phyloP scores from a whole-genome alignment of 2,888 invertebrate genomes.

The Drymonia ruficornis region DNA sequence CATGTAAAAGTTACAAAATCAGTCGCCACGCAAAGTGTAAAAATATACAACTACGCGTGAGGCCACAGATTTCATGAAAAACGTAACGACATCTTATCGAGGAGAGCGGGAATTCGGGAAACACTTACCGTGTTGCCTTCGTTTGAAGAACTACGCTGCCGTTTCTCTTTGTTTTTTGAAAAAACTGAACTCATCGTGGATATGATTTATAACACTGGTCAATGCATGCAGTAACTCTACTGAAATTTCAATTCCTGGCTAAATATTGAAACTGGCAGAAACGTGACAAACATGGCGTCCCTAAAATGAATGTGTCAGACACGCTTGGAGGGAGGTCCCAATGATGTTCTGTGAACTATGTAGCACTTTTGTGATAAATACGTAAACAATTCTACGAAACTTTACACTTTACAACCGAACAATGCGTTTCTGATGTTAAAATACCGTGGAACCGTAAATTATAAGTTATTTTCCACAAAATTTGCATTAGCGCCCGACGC shows the following conservation, averaged over 20 bases:
- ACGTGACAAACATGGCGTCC: conserved; percentile 83
- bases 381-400: neutral
- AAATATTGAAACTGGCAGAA: conserved; percentile 70
- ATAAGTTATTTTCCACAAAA: conserved; percentile 15
- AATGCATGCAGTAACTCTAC: conserved; percentile 22
- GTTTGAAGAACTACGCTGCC: conserved; percentile 51
- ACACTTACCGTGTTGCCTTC: conserved; percentile 68
- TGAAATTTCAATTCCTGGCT: conserved; percentile 47
- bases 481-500: conserved; percentile 19
- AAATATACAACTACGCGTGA: conserved; percentile 63
- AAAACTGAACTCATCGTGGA: conserved; percentile 61
- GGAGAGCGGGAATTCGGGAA: conserved; percentile 65
- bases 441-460: conserved; percentile 14
- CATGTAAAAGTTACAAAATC: conserved; percentile 21
- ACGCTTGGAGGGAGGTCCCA: conserved; percentile 42
- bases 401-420: conserved; percentile 6
- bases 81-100: conserved; percentile 46
- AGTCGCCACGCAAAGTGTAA: conserved; percentile 35
- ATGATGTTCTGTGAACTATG: conserved; percentile 5
- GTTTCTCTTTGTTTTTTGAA: conserved; percentile 61
- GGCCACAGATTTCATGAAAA: conserved; percentile 45
- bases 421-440: conserved; percentile 1
- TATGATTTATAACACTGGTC: conserved; percentile 28
- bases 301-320: conserved; percentile 54
- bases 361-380: conserved; percentile 10